phyloP scores from a whole-genome alignment of 2,797 vertebrate genomes.

The Acanthurus leucopareius region DNA sequence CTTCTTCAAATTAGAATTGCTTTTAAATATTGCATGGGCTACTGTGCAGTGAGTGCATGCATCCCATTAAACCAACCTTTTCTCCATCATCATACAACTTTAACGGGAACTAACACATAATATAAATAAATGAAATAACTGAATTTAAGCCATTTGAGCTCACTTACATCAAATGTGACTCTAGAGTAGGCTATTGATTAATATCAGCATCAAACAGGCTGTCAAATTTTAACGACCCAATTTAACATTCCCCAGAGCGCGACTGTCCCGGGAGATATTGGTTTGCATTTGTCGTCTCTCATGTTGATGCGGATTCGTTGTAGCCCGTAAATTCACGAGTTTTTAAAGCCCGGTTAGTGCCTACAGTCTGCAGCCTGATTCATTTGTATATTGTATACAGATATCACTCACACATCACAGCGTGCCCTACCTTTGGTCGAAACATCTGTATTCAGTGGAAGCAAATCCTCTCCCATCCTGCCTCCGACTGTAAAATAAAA shows the following conservation, averaged over 20 bases:
- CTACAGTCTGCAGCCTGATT: slow-evolving; percentile 25
- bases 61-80: background rate
- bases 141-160: background rate
- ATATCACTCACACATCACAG: slow-evolving; percentile 35
- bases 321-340: slow-evolving; percentile 48
- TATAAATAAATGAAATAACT: background rate
- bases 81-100: slow-evolving; percentile 11
- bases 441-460: slow-evolving; percentile 60
- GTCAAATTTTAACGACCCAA: slow-evolving; percentile 34
- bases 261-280: slow-evolving; percentile 55
- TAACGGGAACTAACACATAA: background rate
- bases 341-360: slow-evolving; percentile 24
- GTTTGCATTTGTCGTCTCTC: slow-evolving; percentile 46
- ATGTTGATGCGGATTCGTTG: slow-evolving; percentile 25
- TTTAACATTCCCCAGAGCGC: slow-evolving; percentile 27
- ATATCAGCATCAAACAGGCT: slow-evolving; percentile 11
- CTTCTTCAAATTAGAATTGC: background rate
- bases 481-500: background rate
- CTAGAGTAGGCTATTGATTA: background rate
- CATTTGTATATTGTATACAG: slow-evolving; percentile 3
- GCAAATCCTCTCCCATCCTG: slow-evolving; percentile 56
- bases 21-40: background rate
- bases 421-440: slow-evolving; percentile 72
- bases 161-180: background rate
- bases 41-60: background rate